phyloP scores from a whole-genome alignment of 1,140 invertebrate species.

The Reticulitermes speratus region DNA sequence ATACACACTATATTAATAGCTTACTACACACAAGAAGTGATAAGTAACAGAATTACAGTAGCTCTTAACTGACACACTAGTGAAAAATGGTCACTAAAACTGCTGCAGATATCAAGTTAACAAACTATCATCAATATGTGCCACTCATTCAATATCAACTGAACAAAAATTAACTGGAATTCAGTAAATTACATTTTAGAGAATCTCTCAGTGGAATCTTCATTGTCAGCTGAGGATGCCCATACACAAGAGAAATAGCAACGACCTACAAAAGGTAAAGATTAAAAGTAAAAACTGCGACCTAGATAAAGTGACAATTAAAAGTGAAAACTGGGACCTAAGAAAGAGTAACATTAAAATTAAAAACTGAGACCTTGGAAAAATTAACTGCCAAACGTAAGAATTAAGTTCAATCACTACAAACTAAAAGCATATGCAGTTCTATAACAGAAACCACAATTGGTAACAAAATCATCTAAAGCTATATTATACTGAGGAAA shows the following conservation, averaged over 20 bases:
- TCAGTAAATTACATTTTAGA: constrained; percentile 64
- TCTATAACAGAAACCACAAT: background rate
- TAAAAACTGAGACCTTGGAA: constrained; percentile 49
- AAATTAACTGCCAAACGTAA: background rate
- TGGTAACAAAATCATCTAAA: background rate
- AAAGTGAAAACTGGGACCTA: too few relatives aligned
- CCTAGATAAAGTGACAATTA: too few relatives aligned
- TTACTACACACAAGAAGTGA: background rate
- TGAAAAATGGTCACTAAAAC: background rate
- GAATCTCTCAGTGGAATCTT: constrained; percentile 67
- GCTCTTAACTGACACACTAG: background rate
- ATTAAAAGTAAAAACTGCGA: too few relatives aligned
- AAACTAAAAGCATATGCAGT: background rate
- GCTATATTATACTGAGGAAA: background rate
- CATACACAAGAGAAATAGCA: constrained; percentile 72
- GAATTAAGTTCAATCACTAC: background rate
- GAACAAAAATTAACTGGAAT: constrained; percentile 52
- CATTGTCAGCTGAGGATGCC: constrained; percentile 71
- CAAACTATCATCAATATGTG: background rate
- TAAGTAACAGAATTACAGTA: background rate
- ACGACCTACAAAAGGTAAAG: too few relatives aligned
- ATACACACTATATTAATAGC: background rate
- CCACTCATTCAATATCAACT: background rate
- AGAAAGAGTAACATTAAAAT: too few relatives aligned
- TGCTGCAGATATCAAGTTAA: background rate